A percentile compares a stretch with the other conserved stretches of the same genome.
Evolutionary conservation across 2,113 vertebrate genomes (phyloP).

Genomic region (Prunella himalayana): DNA sequence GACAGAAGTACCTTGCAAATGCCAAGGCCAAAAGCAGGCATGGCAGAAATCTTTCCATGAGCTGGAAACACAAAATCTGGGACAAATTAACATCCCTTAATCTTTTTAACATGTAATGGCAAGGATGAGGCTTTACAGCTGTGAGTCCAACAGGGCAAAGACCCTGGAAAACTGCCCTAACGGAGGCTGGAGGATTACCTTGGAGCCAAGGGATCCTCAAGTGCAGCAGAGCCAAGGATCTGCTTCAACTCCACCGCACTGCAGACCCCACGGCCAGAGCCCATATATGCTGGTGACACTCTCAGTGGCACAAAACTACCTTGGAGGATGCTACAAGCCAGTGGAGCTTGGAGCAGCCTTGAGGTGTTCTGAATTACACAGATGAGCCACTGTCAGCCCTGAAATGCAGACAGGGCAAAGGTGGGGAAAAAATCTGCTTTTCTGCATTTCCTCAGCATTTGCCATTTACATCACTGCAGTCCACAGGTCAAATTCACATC

Average conservation of each 20-base stretch:
- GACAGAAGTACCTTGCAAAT: background rate
- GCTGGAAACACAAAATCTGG: background rate
- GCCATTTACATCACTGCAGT: background rate
- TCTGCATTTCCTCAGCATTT: background rate
- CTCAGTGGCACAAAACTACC: background rate
- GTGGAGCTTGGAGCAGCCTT: background rate
- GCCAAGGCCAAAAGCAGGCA: background rate
- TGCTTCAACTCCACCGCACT: background rate
- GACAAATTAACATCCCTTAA: background rate
- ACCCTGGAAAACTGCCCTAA: background rate
- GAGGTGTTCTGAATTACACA: background rate
- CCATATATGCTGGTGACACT: background rate
- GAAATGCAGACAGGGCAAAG: background rate
- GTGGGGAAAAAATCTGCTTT: background rate
- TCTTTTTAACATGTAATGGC: background rate
- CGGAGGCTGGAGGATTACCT: background rate
- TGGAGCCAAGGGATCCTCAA: background rate
- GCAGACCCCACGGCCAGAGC: background rate
- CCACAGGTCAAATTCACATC: background rate
- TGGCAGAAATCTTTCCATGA: background rate
- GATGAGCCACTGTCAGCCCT: background rate
- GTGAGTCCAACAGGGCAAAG: background rate
- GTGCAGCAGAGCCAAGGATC: background rate
- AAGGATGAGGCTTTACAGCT: background rate
- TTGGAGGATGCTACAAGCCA: background rate